Evolutionary conservation across 2,888 invertebrate genomes (phyloP).

Genomic region (Arge pagana): DNA sequence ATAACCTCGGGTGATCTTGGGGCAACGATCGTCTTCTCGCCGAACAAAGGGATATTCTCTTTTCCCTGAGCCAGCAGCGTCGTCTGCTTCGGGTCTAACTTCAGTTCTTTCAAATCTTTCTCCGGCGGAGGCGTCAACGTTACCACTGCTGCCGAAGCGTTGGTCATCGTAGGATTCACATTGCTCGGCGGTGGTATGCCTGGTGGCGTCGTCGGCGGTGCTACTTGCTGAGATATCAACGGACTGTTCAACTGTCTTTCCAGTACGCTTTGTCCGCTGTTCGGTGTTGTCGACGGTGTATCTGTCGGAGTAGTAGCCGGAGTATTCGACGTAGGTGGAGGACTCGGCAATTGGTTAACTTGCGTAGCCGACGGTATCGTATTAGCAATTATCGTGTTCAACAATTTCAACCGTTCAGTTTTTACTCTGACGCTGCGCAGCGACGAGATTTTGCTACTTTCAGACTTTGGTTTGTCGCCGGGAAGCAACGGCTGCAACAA

Average conservation of each 20-base stretch:
- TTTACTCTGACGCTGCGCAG: slow-evolving; percentile 71
- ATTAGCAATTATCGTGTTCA: slow-evolving; percentile 53
- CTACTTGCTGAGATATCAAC: slow-evolving; percentile 38
- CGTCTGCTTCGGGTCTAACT: slow-evolving; percentile 51
- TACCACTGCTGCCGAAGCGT: slow-evolving; percentile 54
- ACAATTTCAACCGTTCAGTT: slow-evolving; percentile 60
- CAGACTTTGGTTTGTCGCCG: slow-evolving; percentile 53
- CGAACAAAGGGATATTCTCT: slow-evolving; percentile 62
- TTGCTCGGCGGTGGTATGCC: slow-evolving; percentile 42
- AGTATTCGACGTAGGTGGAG: slow-evolving; percentile 50
- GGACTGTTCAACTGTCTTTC: slow-evolving; percentile 53
- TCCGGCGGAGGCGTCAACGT: slow-evolving; percentile 58
- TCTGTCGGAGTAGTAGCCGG: slow-evolving; percentile 49
- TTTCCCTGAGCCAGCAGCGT: slow-evolving; percentile 61
- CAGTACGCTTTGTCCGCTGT: slow-evolving; percentile 46
- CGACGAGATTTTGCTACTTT: slow-evolving; percentile 61
- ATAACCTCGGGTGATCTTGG: slow-evolving; percentile 70
- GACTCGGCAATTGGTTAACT: slow-evolving; percentile 48
- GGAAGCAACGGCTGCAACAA: slow-evolving; percentile 51
- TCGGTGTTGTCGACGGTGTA: slow-evolving; percentile 49
- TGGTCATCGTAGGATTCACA: slow-evolving; percentile 41
- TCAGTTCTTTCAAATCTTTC: slow-evolving; percentile 54
- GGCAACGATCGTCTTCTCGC: slow-evolving; percentile 58
- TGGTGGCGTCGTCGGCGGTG: slow-evolving; percentile 40
- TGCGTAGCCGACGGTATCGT: slow-evolving; percentile 38